phyloP scores from a whole-genome alignment of 2,113 vertebrate species.

The Galeopterus variegatus region DNA sequence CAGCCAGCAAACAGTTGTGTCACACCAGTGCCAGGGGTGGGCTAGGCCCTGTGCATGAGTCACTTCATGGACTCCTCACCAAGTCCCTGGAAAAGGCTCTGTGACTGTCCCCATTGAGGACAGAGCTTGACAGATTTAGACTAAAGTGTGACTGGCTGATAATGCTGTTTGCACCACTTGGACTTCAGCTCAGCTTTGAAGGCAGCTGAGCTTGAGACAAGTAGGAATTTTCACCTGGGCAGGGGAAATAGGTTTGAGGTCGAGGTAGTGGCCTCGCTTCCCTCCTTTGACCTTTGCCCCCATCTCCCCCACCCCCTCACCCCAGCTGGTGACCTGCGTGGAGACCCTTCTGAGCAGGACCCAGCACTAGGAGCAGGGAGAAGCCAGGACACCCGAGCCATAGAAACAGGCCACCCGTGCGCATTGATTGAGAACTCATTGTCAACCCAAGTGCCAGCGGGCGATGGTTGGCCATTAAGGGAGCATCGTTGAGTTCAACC shows the following conservation, averaged over 20 bases:
- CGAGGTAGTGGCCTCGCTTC: accelerated
- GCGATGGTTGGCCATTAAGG: background rate
- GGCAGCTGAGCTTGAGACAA: background rate
- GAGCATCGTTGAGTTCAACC: background rate
- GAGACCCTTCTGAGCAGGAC: background rate
- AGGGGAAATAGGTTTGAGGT: background rate
- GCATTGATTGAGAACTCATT: background rate
- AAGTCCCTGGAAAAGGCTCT: background rate
- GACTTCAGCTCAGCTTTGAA: background rate
- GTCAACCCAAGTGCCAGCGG: constrained; percentile 22
- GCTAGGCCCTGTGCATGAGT: background rate
- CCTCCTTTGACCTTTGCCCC: background rate
- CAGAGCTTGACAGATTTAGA: background rate
- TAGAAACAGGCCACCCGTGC: accelerated
- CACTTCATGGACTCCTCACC: accelerated
- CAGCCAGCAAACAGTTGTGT: background rate
- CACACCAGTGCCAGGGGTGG: background rate
- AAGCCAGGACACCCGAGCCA: background rate
- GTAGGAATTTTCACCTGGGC: background rate
- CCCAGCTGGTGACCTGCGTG: background rate
- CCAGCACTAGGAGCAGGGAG: accelerated
- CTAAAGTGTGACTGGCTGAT: background rate
- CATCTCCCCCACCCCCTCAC: background rate
- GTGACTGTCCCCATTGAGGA: background rate
- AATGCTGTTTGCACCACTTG: background rate